These are phyloP conservation scores for Pteruthius melanotis DNA, from an alignment of 2,113 vertebrate species.

Conservation along the genomic window DNA sequence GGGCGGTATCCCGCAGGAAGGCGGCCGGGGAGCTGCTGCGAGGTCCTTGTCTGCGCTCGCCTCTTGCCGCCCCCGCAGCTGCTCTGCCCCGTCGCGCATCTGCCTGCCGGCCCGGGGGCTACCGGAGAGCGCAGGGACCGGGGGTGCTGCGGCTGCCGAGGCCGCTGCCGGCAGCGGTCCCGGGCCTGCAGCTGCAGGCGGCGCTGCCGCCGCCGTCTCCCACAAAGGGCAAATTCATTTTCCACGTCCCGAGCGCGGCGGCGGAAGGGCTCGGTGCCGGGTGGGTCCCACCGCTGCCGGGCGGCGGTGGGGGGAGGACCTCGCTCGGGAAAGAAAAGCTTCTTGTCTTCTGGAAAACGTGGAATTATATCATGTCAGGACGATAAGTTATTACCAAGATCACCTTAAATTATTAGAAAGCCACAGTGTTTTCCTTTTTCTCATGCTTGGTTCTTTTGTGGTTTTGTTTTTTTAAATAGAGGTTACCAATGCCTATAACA, in stretches of 20 bases:
- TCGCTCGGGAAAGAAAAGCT: not conserved
- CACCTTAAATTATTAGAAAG: not conserved
- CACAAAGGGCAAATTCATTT: not conserved
- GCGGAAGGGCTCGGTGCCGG: not conserved
- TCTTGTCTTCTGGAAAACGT: not conserved
- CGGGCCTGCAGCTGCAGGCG: not conserved
- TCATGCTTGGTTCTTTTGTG: not conserved
- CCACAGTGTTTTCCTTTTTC: not conserved
- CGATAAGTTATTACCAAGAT: not conserved
- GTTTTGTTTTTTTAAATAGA: not conserved
- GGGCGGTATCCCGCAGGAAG: not conserved
- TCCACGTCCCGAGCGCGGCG: not conserved
- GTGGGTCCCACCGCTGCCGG: not conserved
- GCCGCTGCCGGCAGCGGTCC: not conserved
- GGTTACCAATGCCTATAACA: not conserved
- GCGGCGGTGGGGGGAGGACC: not conserved
- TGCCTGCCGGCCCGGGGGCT: not conserved
- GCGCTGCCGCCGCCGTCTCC: not conserved
- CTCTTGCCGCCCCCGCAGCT: not conserved
- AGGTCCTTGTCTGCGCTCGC: not conserved
- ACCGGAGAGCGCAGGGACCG: not conserved
- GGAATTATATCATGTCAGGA: not conserved
- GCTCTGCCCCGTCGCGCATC: not conserved
- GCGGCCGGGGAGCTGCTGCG: not conserved
- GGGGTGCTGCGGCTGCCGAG: not conserved